Conservation (phyloP, 2,113 vertebrate species). For the Anthoscopus minutus region DNA sequence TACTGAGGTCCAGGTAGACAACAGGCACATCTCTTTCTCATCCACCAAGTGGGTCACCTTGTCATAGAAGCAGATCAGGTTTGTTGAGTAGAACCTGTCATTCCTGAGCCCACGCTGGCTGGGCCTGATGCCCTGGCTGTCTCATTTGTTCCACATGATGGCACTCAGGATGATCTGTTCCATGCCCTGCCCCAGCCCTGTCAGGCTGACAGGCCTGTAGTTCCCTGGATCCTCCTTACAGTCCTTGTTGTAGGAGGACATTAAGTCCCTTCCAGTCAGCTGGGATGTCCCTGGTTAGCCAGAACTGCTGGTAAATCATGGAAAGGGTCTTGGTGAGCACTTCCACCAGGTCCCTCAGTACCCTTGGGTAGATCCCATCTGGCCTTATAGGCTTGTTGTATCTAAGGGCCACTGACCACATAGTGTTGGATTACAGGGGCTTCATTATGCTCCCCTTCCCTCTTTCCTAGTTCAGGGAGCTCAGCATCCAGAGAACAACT, state of each 20-base stretch:
- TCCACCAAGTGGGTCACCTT: not conserved
- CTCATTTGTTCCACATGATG: too few species aligned
- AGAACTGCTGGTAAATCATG: not conserved
- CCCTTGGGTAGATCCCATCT: not conserved
- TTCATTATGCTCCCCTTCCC: not conserved
- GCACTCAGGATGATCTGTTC: not conserved
- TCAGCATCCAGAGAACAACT: not conserved
- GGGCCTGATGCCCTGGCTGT: not conserved
- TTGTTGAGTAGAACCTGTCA: not conserved
- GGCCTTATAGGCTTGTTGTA: not conserved
- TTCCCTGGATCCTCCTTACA: not conserved
- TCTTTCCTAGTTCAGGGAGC: not conserved
- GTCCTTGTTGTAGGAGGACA: not conserved
- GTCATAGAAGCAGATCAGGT: not conserved
- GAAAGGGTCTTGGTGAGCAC: not conserved
- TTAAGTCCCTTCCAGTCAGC: not conserved
- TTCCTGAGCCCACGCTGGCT: not conserved
- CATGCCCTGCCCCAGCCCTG: not conserved
- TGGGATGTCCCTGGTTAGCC: not conserved
- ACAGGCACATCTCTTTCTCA: not conserved
- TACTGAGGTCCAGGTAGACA: not conserved
- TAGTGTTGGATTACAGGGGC: accelerated
- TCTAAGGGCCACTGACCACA: not conserved
- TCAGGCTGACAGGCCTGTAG: not conserved
- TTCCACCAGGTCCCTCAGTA: not conserved